These are phyloP conservation scores for Microcebus murinus DNA, from an alignment of 2,113 vertebrate species.

Conservation along the genomic window DNA sequence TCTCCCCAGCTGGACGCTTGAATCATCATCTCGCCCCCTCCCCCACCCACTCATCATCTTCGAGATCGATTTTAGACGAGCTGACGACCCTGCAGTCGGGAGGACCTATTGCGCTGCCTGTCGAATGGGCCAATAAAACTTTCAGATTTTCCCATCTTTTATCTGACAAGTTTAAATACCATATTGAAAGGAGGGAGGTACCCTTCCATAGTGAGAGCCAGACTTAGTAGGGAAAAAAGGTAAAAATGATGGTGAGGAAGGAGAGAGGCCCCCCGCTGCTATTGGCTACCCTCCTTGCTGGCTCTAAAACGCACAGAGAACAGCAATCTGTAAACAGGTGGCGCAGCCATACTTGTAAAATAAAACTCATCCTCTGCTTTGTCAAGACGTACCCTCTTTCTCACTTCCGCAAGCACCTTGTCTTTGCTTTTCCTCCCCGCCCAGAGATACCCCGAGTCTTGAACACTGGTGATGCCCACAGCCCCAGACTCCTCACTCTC, in stretches of 20 bases:
- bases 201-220: constrained; percentile 10
- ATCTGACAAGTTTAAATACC: constrained; percentile 19
- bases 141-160: neutral
- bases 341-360: too few species aligned
- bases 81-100: neutral
- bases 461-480: neutral
- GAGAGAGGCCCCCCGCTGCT: accelerated
- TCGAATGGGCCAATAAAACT: neutral
- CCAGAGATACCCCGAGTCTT: neutral
- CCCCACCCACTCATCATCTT: neutral
- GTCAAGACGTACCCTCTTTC: neutral
- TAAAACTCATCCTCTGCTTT: neutral
- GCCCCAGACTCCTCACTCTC: neutral
- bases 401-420: neutral
- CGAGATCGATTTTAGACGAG: neutral
- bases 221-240: constrained; percentile 24
- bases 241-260: neutral
- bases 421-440: neutral
- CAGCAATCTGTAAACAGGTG: neutral
- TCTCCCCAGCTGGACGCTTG: neutral
- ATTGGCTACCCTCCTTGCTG: neutral
- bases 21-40: neutral
- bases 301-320: neutral
- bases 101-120: neutral
- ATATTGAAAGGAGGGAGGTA: neutral